Conservation (phyloP, 2,797 vertebrate species). For the Ctenosaura bakeri region DNA sequence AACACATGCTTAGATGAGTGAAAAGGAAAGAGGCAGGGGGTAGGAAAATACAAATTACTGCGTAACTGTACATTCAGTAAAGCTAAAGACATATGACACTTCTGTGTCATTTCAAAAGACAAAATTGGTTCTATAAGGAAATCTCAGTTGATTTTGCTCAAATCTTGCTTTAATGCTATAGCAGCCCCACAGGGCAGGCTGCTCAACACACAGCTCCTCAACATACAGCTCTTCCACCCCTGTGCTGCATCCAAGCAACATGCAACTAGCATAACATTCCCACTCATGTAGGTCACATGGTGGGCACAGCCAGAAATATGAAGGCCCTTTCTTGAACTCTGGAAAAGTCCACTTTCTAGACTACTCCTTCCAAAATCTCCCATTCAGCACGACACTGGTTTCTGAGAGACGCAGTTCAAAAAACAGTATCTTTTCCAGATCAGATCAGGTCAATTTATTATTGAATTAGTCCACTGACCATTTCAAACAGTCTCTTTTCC, state of each 20-base stretch:
- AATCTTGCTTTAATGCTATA: no score
- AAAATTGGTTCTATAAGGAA: not conserved
- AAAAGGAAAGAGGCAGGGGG: slow-evolving; percentile 53
- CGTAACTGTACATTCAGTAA: slow-evolving; percentile 24
- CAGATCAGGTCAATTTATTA: not conserved
- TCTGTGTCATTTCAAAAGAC: not conserved
- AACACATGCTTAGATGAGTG: slow-evolving; percentile 30
- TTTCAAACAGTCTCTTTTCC: not conserved
- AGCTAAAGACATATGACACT: not conserved
- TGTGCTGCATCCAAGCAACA: not conserved
- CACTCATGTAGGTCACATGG: no score
- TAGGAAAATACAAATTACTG: slow-evolving; percentile 18
- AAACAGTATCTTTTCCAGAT: no score
- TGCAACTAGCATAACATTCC: not conserved
- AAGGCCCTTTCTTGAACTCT: not conserved
- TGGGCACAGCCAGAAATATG: not conserved
- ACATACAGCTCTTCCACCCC: not conserved
- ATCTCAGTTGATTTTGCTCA: slow-evolving; percentile 30
- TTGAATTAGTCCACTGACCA: not conserved
- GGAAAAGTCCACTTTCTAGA: not conserved
- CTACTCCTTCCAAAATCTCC: no score
- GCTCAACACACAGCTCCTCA: not conserved
- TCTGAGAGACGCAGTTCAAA: no score
- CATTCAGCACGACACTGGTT: no score
- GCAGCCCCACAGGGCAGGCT: not conserved